These are phyloP conservation scores for Dolomedes plantarius DNA, from an alignment of 2,888 invertebrate genomes.

Conservation along the genomic window DNA sequence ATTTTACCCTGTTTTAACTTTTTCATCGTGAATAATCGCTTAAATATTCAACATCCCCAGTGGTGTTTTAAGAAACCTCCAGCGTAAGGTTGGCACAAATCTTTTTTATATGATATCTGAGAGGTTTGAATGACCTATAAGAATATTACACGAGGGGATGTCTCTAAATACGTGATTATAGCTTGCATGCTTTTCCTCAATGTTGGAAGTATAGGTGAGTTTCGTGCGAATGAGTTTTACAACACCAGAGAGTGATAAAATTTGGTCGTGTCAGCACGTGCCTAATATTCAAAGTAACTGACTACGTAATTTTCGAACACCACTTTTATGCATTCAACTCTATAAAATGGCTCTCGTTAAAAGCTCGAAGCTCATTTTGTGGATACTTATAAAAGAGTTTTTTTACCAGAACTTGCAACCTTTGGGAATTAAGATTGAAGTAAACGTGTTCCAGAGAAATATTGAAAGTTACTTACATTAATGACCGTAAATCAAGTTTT, in stretches of 20 bases:
- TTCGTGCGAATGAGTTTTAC: constrained; percentile 36
- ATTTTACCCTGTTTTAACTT: too few relatives aligned
- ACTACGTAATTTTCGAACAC: not conserved
- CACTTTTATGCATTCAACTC: not conserved
- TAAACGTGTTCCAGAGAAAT: too few relatives aligned
- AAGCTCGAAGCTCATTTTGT: not conserved
- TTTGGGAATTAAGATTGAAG: too few relatives aligned
- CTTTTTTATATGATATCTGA: too few relatives aligned
- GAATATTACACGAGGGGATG: not conserved
- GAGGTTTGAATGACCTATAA: not conserved
- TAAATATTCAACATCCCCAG: too few relatives aligned
- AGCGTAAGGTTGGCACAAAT: too few relatives aligned
- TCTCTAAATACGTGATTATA: not conserved
- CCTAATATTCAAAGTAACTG: constrained; percentile 18
- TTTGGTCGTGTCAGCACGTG: constrained; percentile 32
- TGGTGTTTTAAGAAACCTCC: too few relatives aligned
- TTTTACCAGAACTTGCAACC: too few relatives aligned
- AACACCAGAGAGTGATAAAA: constrained; percentile 40
- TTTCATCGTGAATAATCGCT: too few relatives aligned
- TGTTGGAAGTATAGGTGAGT: not conserved
- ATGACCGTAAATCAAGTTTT: too few relatives aligned
- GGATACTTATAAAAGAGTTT: not conserved
- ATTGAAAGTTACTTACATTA: too few relatives aligned
- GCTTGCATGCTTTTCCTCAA: not conserved
- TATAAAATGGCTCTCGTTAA: not conserved